Evolutionary conservation across 2,113 vertebrate genomes (phyloP), one percentile per base, ranked within the genome.

Genomic region (Suncus etruscus): DNA sequence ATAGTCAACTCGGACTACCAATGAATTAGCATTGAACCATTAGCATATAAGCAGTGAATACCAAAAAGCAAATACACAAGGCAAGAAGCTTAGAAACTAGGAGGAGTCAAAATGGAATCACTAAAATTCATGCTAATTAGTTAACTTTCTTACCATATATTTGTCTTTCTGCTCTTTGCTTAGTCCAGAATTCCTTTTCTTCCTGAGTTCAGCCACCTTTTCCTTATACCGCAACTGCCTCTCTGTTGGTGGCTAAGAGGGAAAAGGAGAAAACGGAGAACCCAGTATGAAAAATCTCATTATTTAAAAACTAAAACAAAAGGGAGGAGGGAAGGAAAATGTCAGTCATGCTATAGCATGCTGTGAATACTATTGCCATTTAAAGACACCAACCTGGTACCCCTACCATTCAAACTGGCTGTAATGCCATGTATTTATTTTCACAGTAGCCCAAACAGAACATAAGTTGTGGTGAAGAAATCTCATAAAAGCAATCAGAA

Each of bases 121-220:
- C 15, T 8, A 31, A 32, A 12, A 72, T 58, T 81, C 32, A 61
- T 25, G 22, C 32, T 78, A 63, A 50, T 8, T 11, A 80, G 22
- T 91, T 58, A 54, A 70, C 29, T 50, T 83, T 47, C 96, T 95
- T 98, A 99, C 99, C 99, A 99, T 99, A 11, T 99, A 99, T 95
- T 99, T 99, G 96, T 99, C 99, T 94, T 99, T 99, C 96, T 99
- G 99, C 93, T 99, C 99, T 96, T 99, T 99, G 95, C 98, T 98
- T 66, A 99, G 97, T 6, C 98, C 98, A 0, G 98, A 98, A 97
- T 99, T 99, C 80, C 99, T 98, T 76, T 99, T 99, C 97, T 99
- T 99, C 96, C 99, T 98, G 93, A 99, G 97, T 97, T 99, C 99
- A 18, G 98, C 98, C 93, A 99, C 99, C 94, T 99, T 99, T 96